Percentiles rank a stretch among this genome's conserved stretches.
Conservation (phyloP, 1,140 invertebrate species). For the Lepeophtheirus salmonis region DNA sequence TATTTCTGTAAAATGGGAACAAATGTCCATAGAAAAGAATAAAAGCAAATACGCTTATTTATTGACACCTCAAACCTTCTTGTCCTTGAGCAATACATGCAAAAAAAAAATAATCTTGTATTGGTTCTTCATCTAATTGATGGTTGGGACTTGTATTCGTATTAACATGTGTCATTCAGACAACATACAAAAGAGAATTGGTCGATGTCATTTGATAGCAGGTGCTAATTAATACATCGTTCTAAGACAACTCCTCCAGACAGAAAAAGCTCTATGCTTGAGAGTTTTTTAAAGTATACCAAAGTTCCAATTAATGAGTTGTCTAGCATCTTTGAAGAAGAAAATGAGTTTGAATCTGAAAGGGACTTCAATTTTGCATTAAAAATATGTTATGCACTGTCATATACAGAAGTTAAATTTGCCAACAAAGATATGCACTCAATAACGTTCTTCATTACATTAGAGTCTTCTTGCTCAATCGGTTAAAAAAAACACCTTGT, state of each 20-base stretch:
- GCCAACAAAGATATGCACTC: no score
- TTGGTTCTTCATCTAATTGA: background rate
- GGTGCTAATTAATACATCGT: background rate
- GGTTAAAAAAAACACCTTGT: no score
- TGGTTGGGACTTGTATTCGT: background rate
- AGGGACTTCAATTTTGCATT: background rate
- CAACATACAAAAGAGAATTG: background rate
- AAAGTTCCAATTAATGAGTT: no score
- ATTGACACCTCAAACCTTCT: background rate
- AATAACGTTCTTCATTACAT: no score
- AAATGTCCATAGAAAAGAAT: background rate
- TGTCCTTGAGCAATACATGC: background rate
- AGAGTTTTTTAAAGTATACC: background rate
- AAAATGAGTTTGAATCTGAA: background rate
- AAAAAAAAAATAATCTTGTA: slow-evolving; percentile 20
- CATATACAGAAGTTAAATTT: background rate
- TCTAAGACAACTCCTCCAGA: background rate
- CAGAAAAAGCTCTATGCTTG: background rate
- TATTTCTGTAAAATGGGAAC: background rate
- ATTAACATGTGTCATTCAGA: background rate
- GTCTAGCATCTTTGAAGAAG: background rate
- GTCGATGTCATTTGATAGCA: background rate
- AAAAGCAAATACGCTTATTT: background rate
- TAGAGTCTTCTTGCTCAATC: no score
- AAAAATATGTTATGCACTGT: background rate